These are phyloP conservation scores for Myiozetetes cayanensis DNA, from an alignment of 2,113 vertebrate genomes.

Conservation along the genomic window DNA sequence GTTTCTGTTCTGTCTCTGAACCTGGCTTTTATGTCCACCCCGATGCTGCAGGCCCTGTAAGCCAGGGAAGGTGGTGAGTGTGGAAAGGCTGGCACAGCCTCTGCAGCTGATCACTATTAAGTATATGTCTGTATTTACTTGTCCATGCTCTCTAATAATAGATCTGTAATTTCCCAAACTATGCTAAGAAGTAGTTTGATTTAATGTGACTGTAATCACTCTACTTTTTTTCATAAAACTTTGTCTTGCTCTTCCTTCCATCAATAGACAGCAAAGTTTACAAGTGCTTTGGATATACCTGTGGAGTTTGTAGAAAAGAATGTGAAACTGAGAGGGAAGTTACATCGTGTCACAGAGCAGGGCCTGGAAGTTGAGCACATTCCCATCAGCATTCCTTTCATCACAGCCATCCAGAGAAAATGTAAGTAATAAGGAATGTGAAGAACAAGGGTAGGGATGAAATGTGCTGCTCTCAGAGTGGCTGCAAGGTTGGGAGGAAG, in stretches of 20 bases:
- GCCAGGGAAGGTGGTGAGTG: not conserved
- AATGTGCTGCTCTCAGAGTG: not conserved
- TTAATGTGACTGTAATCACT: not conserved
- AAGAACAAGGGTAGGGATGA: not conserved
- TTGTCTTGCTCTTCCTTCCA: not conserved
- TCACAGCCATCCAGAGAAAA: constrained; percentile 78
- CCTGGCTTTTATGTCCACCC: not conserved
- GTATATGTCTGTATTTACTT: not conserved
- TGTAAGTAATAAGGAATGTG: constrained; percentile 75
- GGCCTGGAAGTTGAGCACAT: constrained; percentile 90
- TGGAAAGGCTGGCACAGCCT: not conserved
- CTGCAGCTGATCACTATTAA: not conserved
- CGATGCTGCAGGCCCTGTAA: rapidly evolving
- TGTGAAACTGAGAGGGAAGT: constrained; percentile 85
- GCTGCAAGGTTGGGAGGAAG: not conserved
- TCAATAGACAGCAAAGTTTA: constrained; percentile 85
- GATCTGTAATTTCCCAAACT: not conserved
- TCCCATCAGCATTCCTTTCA: constrained; percentile 84
- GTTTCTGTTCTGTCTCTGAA: not conserved
- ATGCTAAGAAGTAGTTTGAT: not conserved
- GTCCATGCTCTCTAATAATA: not conserved
- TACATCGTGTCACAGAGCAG: constrained; percentile 77
- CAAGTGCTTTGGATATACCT: constrained; percentile 83
- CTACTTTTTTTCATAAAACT: not conserved
- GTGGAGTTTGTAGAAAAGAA: constrained; percentile 84